phyloP scores from a whole-genome alignment of 1,140 invertebrate genomes.

The Bathynomus jamesi region DNA sequence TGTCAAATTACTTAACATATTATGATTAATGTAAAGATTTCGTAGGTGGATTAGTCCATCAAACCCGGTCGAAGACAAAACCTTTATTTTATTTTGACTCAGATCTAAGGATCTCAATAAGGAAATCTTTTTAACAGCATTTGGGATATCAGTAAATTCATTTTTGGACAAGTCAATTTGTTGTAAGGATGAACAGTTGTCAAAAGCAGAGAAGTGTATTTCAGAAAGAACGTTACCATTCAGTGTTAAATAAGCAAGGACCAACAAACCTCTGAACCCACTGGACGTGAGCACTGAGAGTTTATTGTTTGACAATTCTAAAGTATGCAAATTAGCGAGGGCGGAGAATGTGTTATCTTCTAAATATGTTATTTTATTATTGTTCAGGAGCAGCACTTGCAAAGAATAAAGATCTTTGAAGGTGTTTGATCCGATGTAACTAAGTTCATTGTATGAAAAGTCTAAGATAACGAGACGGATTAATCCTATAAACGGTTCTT shows the following conservation, averaged over 20 bases:
- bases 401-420: slow-evolving; percentile 72
- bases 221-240: slow-evolving; percentile 62
- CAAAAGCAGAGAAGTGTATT: slow-evolving; percentile 67
- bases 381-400: slow-evolving; percentile 69
- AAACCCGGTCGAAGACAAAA: slow-evolving; percentile 67
- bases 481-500: slow-evolving; percentile 73
- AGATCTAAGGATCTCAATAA: slow-evolving; percentile 76
- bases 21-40: slow-evolving; percentile 74
- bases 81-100: slow-evolving; percentile 72
- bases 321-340: slow-evolving; percentile 57
- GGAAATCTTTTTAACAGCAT: slow-evolving; percentile 65
- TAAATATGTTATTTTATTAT: slow-evolving; percentile 65
- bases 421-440: slow-evolving; percentile 64
- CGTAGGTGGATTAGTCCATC: slow-evolving; percentile 69
- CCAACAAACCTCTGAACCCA: slow-evolving; percentile 62
- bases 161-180: slow-evolving; percentile 85
- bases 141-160: slow-evolving; percentile 69
- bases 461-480: slow-evolving; percentile 70
- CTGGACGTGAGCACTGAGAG: slow-evolving; percentile 55
- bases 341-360: slow-evolving; percentile 50
- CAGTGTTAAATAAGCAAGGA: slow-evolving; percentile 62
- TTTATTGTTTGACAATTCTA: slow-evolving; percentile 78
- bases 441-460: slow-evolving; percentile 69
- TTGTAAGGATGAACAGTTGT: slow-evolving; percentile 72
- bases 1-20: slow-evolving; percentile 75